phyloP scores from a whole-genome alignment of 2,113 vertebrate species.

The Chauna torquata region DNA sequence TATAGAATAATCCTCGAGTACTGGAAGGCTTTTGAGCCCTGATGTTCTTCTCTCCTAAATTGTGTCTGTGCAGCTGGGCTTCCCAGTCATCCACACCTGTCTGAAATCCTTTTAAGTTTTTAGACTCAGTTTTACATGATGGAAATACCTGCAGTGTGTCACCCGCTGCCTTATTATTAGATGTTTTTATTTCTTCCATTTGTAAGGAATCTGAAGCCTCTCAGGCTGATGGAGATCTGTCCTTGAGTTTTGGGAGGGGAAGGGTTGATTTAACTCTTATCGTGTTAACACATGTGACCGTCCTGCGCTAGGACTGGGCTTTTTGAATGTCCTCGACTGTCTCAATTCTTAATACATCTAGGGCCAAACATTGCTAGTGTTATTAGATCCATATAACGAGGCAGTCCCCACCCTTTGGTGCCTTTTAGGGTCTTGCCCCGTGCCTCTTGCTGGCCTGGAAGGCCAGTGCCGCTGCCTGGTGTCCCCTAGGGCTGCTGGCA shows the following conservation, averaged over 20 bases:
- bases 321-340: neutral
- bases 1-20: neutral
- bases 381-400: neutral
- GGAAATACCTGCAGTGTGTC: neutral
- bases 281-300: fast-evolving
- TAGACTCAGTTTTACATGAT: neutral
- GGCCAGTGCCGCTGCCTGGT: fast-evolving
- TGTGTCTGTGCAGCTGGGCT: neutral
- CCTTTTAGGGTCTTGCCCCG: neutral
- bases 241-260: neutral
- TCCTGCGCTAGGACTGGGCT: neutral
- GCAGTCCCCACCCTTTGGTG: neutral
- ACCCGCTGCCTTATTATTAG: fast-evolving
- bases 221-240: no score
- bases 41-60: neutral
- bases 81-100: neutral
- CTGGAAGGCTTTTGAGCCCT: neutral
- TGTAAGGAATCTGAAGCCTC: neutral
- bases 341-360: neutral
- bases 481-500: neutral
- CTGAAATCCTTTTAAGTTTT: neutral
- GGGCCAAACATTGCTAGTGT: neutral
- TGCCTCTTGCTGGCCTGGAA: neutral
- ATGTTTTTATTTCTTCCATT: neutral
- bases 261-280: neutral